These are phyloP conservation scores for Ceratosolen fusciceps DNA, from an alignment of 1,140 invertebrate species.

Conservation along the genomic window DNA sequence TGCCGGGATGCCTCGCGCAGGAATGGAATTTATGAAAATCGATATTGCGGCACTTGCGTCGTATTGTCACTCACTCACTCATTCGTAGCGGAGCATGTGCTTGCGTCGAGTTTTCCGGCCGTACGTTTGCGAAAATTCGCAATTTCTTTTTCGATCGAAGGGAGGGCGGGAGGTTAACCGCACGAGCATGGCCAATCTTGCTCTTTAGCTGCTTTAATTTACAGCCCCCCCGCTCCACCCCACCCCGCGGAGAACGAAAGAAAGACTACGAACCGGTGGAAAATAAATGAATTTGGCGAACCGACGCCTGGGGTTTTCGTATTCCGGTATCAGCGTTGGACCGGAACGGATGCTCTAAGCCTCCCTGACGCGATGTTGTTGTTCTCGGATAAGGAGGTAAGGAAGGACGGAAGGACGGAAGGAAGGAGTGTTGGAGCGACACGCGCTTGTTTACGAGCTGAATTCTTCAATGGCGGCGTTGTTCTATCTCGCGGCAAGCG, in stretches of 20 bases:
- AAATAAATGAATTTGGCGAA: no score
- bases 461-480: slow-evolving; percentile 22
- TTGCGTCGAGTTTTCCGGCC: no score
- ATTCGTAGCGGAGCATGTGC: neutral
- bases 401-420: no score
- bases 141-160: neutral
- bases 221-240: neutral
- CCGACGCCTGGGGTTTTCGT: no score
- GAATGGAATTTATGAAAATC: neutral
- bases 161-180: slow-evolving; percentile 11
- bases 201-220: no score
- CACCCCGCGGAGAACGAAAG: neutral
- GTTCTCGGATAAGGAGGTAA: neutral
- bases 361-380: neutral
- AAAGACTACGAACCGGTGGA: no score
- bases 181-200: slow-evolving; percentile 34
- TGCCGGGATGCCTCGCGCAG: no score
- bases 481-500: slow-evolving; percentile 2
- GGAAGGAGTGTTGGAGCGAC: no score
- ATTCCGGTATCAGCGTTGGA: neutral
- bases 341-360: neutral
- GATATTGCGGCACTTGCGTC: neutral
- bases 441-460: slow-evolving; percentile 36
- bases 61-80: neutral
- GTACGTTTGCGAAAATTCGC: no score